Percentiles rank a stretch among this genome's conserved stretches.
Conservation (phyloP, 2,797 vertebrate species). For the Rhinella marina region DNA sequence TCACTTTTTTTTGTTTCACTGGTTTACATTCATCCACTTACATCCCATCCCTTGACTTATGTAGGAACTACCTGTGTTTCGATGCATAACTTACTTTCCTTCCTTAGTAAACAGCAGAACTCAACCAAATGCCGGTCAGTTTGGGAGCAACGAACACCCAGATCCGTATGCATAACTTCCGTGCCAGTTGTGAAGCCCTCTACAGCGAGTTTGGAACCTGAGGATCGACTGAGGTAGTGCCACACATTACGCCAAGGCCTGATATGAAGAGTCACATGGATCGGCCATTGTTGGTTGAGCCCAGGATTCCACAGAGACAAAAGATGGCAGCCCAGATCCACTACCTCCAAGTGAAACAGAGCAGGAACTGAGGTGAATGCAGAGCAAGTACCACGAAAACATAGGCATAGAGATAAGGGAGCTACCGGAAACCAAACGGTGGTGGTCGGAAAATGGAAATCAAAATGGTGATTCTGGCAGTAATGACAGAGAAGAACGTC, state of each 20-base stretch:
- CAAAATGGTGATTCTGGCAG: constrained; percentile 72
- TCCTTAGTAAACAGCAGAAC: constrained; percentile 87
- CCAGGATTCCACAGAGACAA: constrained; percentile 69
- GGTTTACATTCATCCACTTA: neutral
- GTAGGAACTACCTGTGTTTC: neutral
- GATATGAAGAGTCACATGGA: constrained; percentile 95
- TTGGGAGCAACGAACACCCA: constrained; percentile 92
- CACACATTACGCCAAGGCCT: constrained; percentile 80
- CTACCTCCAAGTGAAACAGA: constrained; percentile 62
- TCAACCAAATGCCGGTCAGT: constrained; percentile 89
- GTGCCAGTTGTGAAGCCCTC: constrained; percentile 88
- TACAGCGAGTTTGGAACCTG: constrained; percentile 91
- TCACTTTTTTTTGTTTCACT: neutral
- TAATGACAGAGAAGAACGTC: constrained; percentile 74
- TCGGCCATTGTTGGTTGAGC: constrained; percentile 89
- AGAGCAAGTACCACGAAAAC: constrained; percentile 69
- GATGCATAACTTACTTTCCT: constrained; percentile 12
- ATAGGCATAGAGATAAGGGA: constrained; percentile 75
- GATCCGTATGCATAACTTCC: constrained; percentile 89
- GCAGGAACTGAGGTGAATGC: constrained; percentile 63
- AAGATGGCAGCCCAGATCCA: constrained; percentile 67
- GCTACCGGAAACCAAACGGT: constrained; percentile 73
- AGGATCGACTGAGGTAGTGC: constrained; percentile 82
- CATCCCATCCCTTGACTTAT: neutral
- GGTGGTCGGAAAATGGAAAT: constrained; percentile 68